Conservation (phyloP, 2,888 invertebrate genomes). For the Brassicogethes aeneus region DNA sequence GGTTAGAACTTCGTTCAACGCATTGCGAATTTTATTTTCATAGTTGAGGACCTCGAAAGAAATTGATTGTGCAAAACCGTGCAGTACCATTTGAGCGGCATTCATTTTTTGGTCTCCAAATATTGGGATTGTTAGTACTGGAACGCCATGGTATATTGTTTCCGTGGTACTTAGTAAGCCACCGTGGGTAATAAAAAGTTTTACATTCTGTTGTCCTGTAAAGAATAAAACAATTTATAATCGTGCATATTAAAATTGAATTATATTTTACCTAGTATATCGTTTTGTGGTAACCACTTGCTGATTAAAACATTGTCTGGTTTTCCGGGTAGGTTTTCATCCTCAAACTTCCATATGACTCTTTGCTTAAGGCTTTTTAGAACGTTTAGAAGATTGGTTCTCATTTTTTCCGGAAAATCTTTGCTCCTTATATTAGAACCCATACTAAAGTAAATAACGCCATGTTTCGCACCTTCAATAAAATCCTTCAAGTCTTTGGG, state of each 20-base stretch:
- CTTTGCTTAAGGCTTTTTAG: slow-evolving; percentile 52
- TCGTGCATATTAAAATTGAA: background rate
- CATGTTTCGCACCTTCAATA: slow-evolving; percentile 45
- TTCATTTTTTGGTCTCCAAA: slow-evolving; percentile 45
- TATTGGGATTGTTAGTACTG: slow-evolving; percentile 46
- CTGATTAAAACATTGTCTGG: slow-evolving; percentile 37
- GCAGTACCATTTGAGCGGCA: slow-evolving; percentile 37
- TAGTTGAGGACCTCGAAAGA: background rate
- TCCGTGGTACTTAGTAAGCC: slow-evolving; percentile 50
- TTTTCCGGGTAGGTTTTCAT: slow-evolving; percentile 32
- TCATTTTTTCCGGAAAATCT: slow-evolving; percentile 45
- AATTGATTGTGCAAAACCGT: slow-evolving; percentile 15
- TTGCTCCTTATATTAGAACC: slow-evolving; percentile 51
- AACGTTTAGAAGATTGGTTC: slow-evolving; percentile 46
- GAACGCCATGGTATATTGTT: slow-evolving; percentile 43
- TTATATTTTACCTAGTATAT: slow-evolving; percentile 23
- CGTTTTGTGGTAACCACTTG: slow-evolving; percentile 31
- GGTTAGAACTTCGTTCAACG: background rate
- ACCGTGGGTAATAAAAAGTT: slow-evolving; percentile 50
- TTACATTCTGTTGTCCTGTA: slow-evolving; percentile 45
- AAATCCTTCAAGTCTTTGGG: slow-evolving; percentile 42
- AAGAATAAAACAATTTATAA: background rate
- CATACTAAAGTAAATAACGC: slow-evolving; percentile 50
- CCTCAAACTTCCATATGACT: slow-evolving; percentile 64
- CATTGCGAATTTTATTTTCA: background rate